A percentile compares a stretch with the other conserved stretches of the same genome.
These are phyloP conservation scores for Eupithecia inturbata DNA, from an alignment of 2,888 invertebrate species.

Conservation along the genomic window DNA sequence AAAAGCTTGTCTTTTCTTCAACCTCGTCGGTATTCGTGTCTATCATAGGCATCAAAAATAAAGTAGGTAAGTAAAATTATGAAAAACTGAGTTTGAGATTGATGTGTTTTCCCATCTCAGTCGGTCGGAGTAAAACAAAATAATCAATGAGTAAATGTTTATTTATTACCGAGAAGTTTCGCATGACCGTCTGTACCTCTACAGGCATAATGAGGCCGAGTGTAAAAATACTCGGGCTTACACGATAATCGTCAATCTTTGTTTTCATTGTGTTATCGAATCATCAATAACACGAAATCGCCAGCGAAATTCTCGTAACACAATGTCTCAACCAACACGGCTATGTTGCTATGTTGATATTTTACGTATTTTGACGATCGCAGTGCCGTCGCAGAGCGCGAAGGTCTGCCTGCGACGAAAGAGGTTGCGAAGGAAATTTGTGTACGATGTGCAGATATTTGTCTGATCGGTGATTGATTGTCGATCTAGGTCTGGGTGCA, in stretches of 20 bases:
- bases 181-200: background rate
- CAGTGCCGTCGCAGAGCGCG: no score
- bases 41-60: background rate
- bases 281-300: conserved; percentile 8
- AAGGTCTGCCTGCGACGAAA: no score
- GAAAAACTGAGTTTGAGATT: background rate
- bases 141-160: conserved; percentile 3
- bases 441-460: no score
- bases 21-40: background rate
- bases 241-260: conserved; percentile 3
- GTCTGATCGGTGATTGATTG: no score
- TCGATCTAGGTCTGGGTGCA: no score
- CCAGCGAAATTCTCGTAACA: background rate
- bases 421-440: no score
- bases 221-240: conserved; percentile 11
- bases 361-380: no score
- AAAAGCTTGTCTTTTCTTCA: background rate
- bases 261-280: conserved; percentile 1
- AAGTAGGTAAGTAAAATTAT: background rate
- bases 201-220: conserved; percentile 5
- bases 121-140: background rate
- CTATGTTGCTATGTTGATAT: no score
- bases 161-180: background rate
- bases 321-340: no score
- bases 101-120: background rate